Evolutionary conservation across 1,140 invertebrate species (phyloP), one percentile per base, ranked within the genome.

Genomic region (Elymnias hypermnestra): DNA sequence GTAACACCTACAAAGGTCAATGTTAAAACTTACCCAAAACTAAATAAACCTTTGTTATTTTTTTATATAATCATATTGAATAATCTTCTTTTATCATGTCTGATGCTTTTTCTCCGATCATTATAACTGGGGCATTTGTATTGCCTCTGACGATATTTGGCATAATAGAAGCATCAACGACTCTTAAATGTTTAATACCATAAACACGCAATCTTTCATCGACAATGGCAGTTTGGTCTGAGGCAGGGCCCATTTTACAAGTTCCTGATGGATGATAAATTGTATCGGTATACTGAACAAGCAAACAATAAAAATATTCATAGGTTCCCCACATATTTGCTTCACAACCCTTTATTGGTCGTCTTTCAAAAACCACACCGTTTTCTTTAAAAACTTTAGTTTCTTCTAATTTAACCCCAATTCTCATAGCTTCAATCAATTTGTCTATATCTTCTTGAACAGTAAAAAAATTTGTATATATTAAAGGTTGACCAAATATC

Each of bases 181-280:
- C 93, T 53, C 94, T 86, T 8, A 95, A 69, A 36, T 89, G 87
- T 26, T 87, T 78, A 5, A 95, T 76, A 1, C 93, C 93, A 53
- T 92, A 88, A 0, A 94, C 92, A 46, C 87, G 81, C 29, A 94
- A 75, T 52, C 89, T 88, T 0, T 91, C 87, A 79, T 94, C 90
- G 0, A 95, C 93, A 0, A 95, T 93, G 2, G 93, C 90, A 0
- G 87, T 84, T 2, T 87, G 83, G 72, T 95, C 94, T 1, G 61
- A 83, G 8, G 62, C 47, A 0, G 91, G 89, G 0, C 94, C 95
- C 95, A 97, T 97, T 78, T 94, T 95, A 66, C 93, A 93, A 0
- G 94, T 96, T 0, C 94, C 94, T 1, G 90, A 89, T 14, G 92
- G 91, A 69, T 96, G 94, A 59, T 93, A 94, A 29, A 95, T 91